These are phyloP conservation scores for Labrus mixtus DNA, from an alignment of 2,113 vertebrate genomes.

Conservation along the genomic window DNA sequence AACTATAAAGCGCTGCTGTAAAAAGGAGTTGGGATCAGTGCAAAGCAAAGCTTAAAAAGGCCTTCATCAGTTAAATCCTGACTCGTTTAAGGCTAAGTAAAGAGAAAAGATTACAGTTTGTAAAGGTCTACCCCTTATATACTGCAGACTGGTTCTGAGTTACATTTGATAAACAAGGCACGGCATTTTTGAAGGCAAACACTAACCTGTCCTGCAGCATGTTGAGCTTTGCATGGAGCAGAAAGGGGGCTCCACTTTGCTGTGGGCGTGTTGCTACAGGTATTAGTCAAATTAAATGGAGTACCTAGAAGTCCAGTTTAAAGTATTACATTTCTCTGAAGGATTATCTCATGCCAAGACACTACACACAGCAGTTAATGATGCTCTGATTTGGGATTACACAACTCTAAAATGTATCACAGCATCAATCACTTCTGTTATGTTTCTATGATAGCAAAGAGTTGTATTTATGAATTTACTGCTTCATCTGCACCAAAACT, in stretches of 20 bases:
- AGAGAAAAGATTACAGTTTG: too few relatives aligned
- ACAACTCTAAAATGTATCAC: not conserved
- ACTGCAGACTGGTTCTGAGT: too few relatives aligned
- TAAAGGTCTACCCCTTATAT: too few relatives aligned
- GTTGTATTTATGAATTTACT: not conserved
- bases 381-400: not conserved
- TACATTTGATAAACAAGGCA: not conserved
- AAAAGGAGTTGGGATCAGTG: too few relatives aligned
- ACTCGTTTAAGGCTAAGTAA: too few relatives aligned
- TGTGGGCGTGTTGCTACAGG: conserved; percentile 20
- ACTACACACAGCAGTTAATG: not conserved
- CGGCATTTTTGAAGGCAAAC: too few relatives aligned
- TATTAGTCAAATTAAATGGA: not conserved
- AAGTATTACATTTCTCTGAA: not conserved
- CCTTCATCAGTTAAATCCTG: too few relatives aligned
- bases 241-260: not conserved
- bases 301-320: not conserved
- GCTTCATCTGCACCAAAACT: not conserved
- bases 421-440: not conserved
- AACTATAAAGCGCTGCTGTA: too few relatives aligned
- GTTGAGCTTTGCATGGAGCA: too few relatives aligned
- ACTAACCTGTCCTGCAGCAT: too few relatives aligned
- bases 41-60: too few relatives aligned
- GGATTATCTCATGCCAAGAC: not conserved
- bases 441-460: not conserved